A percentile compares a stretch with the other conserved stretches of the same genome.
Evolutionary conservation across 2,888 invertebrate species (phyloP).

Genomic region (Plebejus melissa): DNA sequence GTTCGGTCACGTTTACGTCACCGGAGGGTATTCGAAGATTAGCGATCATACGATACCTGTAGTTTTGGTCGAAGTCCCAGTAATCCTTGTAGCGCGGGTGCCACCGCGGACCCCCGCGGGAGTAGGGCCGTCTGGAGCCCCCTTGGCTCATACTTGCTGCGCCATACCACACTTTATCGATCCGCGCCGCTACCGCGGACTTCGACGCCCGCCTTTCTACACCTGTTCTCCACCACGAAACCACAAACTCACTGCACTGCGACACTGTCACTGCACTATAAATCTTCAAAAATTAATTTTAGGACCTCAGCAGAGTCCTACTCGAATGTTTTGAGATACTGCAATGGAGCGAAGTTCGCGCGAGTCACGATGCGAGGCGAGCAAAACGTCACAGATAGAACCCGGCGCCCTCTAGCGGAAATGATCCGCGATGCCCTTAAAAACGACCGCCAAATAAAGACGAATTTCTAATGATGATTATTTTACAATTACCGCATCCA

Average conservation of each 20-base stretch:
- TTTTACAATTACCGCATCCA: conserved; percentile 41
- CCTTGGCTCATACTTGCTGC: conserved; percentile 70
- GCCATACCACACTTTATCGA: conserved; percentile 63
- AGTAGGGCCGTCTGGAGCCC: conserved; percentile 69
- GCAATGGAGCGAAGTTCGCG: conserved; percentile 62
- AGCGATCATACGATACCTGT: conserved; percentile 49
- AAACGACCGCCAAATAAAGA: conserved; percentile 58
- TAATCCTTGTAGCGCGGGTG: conserved; percentile 76
- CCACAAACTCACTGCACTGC: conserved; percentile 49
- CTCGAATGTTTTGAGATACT: conserved; percentile 55
- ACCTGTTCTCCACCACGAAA: conserved; percentile 43
- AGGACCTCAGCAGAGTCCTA: conserved; percentile 50
- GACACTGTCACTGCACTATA: conserved; percentile 48
- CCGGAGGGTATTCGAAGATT: conserved; percentile 27
- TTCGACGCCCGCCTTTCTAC: conserved; percentile 41
- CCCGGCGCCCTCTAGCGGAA: conserved; percentile 48
- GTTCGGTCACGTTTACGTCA: conserved; percentile 33
- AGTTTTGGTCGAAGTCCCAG: conserved; percentile 75
- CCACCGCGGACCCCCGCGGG: conserved; percentile 72
- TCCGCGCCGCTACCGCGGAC: conserved; percentile 53
- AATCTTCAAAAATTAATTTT: conserved; percentile 42
- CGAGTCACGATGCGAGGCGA: conserved; percentile 45
- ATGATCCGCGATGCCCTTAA: conserved; percentile 45
- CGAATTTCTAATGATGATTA: conserved; percentile 42
- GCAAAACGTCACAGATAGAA: conserved; percentile 50